Evolutionary conservation across 1,140 invertebrate genomes (phyloP), one percentile per base, ranked within the genome.

Genomic region (Heterodera carotae): DNA sequence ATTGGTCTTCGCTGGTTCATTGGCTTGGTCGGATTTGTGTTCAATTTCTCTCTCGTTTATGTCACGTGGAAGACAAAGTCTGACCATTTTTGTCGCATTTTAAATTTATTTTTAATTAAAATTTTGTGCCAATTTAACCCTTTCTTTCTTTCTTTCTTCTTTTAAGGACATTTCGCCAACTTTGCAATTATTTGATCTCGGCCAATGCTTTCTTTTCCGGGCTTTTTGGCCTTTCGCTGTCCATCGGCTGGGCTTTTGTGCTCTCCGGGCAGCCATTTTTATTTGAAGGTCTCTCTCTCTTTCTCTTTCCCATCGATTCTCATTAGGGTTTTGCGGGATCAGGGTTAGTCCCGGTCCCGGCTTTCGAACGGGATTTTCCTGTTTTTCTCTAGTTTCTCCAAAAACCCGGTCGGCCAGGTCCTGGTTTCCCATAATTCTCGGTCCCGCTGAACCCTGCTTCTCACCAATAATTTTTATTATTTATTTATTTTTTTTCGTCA

Each of bases 121-220:
- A 43, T 43, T 7, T 43, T 10, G 15, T 10, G 1, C 22, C 22
- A 56, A 18, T 53, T 53, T 53, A 18, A 18, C 0, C 15, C 22
- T 53, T 1, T 15, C 18, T 53, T 22, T 22, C 18, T 53, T 56
- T 22, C 15, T 56, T 56, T 56, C 4, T 56, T 5, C 12, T 53
- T 56, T n/a, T 22, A 4, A 66, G 62, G 25, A 66, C 27, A 31
- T 66, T 66, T 29, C 62, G 62, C 29, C 29, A 66, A 22, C 29
- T 34, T 25, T 66, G 62, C 62, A 66, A 66, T 27, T 66, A 5
- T 66, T 66, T 66, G 62, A 66, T 66, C 62, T 25, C 62, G 27
- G 62, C 25, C 27, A 66, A 66, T 34, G 62, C 62, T 2, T 22
- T 66, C 62, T 66, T 66, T 34, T 66, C 62, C 62, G 62, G 62